Base-by-base conservation (phyloP, 2,888 invertebrate genomes). In the Uloborus plumipes region DNA sequence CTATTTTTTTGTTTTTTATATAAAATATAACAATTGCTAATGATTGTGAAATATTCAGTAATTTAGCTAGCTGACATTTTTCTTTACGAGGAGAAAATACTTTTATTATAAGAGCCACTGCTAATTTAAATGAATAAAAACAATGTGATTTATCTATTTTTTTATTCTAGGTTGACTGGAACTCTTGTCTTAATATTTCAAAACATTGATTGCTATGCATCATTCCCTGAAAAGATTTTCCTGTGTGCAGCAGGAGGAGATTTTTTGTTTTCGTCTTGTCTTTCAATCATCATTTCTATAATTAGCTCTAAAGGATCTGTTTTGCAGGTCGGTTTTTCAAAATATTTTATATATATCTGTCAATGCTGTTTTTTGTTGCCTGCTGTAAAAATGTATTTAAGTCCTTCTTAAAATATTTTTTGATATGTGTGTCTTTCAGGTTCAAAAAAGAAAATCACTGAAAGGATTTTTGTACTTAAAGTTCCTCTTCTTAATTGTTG, bases 281-380 rank as follows among this genome's bases (percentile, higher is more conserved):
- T 81, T 47, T 74, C 74, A 16, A 47, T 81, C 7, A 55, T 20
- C 6, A 18, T 81, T 15, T 16, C 55, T 22, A 20, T 70, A 13
- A 31, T 50, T 18, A 81, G 80, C 51, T 64, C 69, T 39, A 65
- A 59, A 72, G 80, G 80, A 13, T 74, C 80, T 59, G 64, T 74
- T 58, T 51, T 81, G 39, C 69, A 81, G 39, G 80, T 81, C 65
- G 6, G 65, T 20, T 66, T 49, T 18, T 26, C n/a, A n/a, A 26
- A 61, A 18, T 61, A 26, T 16, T 7, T 22, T 61, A 22, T 22
- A 61, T 61, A 61, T 2, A 15, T 15, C 4, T 55, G n/a, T n/a
- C 16, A 20, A 55, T 7, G 16, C n/a, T n/a, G n/a, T n/a, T n/a
- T n/a, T n/a, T n/a, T n/a, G n/a, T n/a, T n/a, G n/a, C n/a, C n/a